Evolutionary conservation across 2,888 invertebrate genomes (phyloP), one percentile per base, ranked within the genome.

Genomic region (Eristalis tenax): DNA sequence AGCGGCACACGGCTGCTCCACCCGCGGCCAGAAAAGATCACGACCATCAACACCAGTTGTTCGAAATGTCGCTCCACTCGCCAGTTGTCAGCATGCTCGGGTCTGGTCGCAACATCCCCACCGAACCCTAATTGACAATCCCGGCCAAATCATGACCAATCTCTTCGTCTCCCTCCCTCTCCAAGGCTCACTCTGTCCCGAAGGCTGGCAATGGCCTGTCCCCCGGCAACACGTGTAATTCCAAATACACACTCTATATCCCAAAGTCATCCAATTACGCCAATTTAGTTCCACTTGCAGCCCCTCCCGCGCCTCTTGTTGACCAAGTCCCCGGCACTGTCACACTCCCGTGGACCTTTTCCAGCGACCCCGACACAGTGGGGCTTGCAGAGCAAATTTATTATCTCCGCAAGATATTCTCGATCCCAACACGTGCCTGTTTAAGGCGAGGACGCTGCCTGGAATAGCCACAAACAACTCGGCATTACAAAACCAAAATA

Each of bases 181-280:
- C 32, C 32, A 10, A 10, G 32, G 1, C 32, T 8, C 32, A 32
- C 23, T 23, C 15, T 28, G 26, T 26, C 59, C 59, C 26, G 26
- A 13, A 59, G 26, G 59, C 26, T 28, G 59, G 26, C 13, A 59
- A 26, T 59, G 13, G 59, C 26, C 0, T 13, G 59, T 59, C 59
- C 59, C 59, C 26, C 59, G 23, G 76, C 61, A 76, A 68, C 76
- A 76, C 76, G 76, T 76, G 76, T 68, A 68, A 68, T 76, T n/a
- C 28, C 32, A 32, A 22, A 43, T 43, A 43, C 59, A 66, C 65
- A 18, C 61, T 18, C 61, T 61, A 57, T n/a, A 68, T 70, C 70
- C 78, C n/a, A 56, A 64, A 38, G 61, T 28, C 56, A 63, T 64
- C 38, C 78, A 78, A 78, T 78, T 63, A 78, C 35, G 70, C 63